Conservation (phyloP, 2,888 invertebrate genomes). For the Amiota minor region DNA sequence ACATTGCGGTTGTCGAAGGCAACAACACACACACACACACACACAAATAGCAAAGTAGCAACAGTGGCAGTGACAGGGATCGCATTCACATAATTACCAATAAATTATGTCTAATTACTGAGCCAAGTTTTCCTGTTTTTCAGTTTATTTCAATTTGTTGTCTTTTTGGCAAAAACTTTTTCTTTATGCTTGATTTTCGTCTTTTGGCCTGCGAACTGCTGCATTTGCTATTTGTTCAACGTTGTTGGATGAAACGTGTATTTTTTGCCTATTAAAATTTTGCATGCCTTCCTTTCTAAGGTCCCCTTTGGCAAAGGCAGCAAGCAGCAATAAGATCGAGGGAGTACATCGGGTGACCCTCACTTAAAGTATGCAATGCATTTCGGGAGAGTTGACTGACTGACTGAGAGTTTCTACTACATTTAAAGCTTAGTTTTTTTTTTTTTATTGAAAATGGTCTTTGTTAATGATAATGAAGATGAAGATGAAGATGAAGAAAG, state of each 20-base stretch:
- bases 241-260: constrained; percentile 9
- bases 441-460: neutral
- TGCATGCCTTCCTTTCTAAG: neutral
- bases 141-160: constrained; percentile 26
- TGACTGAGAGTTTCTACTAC: too few species aligned
- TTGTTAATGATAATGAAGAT: too few species aligned
- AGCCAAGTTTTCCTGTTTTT: constrained; percentile 18
- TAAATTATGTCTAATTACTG: constrained; percentile 31
- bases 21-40: neutral
- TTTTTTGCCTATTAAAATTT: constrained; percentile 22
- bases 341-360: constrained; percentile 34
- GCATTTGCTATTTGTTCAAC: too few species aligned
- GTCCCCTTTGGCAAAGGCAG: too few species aligned
- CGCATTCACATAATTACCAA: constrained; percentile 26
- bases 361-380: neutral
- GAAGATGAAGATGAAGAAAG: too few species aligned
- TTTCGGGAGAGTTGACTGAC: neutral
- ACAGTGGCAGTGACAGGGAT: neutral
- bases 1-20: neutral
- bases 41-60: neutral
- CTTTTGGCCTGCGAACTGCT: constrained; percentile 4
- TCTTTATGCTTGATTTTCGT: constrained; percentile 7
- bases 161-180: constrained; percentile 31
- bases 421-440: too few species aligned
- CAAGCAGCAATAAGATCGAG: constrained; percentile 22